Conservation (phyloP, 2,113 vertebrate genomes). For the Microtus richardsoni region DNA sequence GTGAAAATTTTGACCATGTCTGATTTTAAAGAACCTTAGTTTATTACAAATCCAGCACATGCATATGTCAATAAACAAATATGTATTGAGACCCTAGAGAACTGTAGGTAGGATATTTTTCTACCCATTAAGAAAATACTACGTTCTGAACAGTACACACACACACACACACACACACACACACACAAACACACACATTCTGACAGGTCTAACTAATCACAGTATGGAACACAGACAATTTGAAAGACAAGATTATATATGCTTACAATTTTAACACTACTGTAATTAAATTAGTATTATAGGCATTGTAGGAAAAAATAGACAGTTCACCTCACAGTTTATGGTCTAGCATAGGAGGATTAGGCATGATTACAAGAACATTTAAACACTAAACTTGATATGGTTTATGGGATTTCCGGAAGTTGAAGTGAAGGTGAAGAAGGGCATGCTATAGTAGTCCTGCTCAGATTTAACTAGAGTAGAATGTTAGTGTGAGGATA, state of each 20-base stretch:
- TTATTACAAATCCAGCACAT: background rate
- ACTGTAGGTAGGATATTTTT: background rate
- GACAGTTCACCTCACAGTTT: background rate
- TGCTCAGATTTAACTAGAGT: background rate
- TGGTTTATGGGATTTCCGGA: background rate
- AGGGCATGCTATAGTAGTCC: too few relatives aligned
- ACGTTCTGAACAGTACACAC: background rate
- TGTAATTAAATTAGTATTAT: background rate
- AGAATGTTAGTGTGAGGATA: background rate
- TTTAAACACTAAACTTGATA: background rate
- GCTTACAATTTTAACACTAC: background rate
- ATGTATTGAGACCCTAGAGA: background rate
- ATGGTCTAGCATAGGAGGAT: background rate
- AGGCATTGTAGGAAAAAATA: background rate
- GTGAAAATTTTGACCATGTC: background rate
- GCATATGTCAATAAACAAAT: background rate
- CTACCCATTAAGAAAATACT: background rate
- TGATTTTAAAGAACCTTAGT: background rate
- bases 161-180: too few relatives aligned
- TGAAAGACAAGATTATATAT: background rate
- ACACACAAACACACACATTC: too few relatives aligned
- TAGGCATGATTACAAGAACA: background rate
- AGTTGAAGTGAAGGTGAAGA: background rate
- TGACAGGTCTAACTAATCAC: background rate
- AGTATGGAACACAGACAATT: background rate